Evolutionary conservation across 2,888 invertebrate species (phyloP), one percentile per base, ranked within the genome.

Genomic region (Monoplex corrugatus): DNA sequence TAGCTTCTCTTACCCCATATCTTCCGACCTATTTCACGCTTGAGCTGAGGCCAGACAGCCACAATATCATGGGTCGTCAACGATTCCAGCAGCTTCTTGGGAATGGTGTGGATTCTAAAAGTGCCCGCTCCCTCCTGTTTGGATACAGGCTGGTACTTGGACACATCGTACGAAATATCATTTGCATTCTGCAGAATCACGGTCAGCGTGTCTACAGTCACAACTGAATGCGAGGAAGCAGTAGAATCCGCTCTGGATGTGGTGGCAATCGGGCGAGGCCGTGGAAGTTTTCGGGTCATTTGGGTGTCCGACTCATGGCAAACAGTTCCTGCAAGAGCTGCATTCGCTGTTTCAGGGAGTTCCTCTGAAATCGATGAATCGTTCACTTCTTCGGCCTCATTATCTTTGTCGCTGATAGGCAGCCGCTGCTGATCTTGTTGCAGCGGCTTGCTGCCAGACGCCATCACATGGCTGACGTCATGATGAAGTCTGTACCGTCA

Each of bases 401-500:
- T 32, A 32, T 45, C 0, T 32, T 32, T 16, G 38, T 38, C 45
- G 16, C 35, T 35, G 38, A 10, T 13, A n/a, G 87, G 45, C 45
- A 40, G 68, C 68, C 50, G 88, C 83, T 68, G 43, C 75, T 32
- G 78, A 16, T 88, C 83, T 68, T 35, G 19, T 35, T 72, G 83
- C 88, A 88, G 88, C 83, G 35, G 88, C n/a, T n/a, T n/a, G 83
- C 83, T 88, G 88, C 83, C 63, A 57, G 88, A 82, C 83, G 68
- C 88, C 88, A 88, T 88, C n/a, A 83, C 88, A 88, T 88, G 43
- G 43, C 28, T 83, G 44, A 82, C 88, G 83, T 83, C 82, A 86
- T 28, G 0, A 13, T 78, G 35, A 23, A 32, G 5, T 28, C 32
- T n/a, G 45, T 83, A 43, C 1, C 43, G 80, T 80, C 80, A 43